phyloP scores from a whole-genome alignment of 2,797 vertebrate genomes.

The Sciurus vulgaris region DNA sequence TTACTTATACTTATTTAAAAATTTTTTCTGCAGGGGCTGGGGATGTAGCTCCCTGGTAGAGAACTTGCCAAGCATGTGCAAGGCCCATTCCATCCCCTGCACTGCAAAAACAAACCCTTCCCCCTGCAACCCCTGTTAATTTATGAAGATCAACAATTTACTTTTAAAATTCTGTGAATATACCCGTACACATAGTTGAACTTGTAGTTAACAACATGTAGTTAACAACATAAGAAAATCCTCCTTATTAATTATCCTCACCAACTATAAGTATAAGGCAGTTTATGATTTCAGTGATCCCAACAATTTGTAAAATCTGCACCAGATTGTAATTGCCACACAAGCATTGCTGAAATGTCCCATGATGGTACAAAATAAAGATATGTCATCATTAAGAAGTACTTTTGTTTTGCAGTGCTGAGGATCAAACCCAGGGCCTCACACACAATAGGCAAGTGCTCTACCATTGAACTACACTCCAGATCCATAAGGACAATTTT shows the following conservation, averaged over 20 bases:
- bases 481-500: neutral
- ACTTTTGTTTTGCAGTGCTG: neutral
- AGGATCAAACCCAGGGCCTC: too few species aligned
- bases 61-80: neutral
- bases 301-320: neutral
- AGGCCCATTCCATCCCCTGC: neutral
- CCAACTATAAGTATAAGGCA: neutral
- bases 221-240: neutral
- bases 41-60: neutral
- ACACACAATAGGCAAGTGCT: neutral
- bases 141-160: neutral
- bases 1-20: neutral
- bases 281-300: neutral
- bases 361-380: neutral
- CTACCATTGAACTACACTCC: too few species aligned
- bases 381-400: neutral
- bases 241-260: neutral
- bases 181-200: neutral
- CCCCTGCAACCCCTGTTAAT: neutral
- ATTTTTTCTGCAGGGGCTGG: neutral
- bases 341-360: neutral
- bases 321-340: neutral
- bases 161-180: conserved; percentile 7
- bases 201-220: neutral
- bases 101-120: neutral